Conservation (phyloP, 2,113 vertebrate genomes). For the Cromileptes altivelis region DNA sequence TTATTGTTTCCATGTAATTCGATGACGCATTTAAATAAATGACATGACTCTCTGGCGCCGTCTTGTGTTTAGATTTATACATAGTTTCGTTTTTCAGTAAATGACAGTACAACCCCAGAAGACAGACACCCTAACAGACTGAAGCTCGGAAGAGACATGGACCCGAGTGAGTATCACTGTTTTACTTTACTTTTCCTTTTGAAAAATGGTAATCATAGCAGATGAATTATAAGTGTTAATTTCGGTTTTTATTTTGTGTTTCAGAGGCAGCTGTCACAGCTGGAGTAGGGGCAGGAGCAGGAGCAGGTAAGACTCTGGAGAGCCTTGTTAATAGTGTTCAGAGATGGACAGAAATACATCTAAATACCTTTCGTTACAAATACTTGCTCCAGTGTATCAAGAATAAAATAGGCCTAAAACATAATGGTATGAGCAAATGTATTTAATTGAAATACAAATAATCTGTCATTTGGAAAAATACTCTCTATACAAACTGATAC, state of each 20-base stretch:
- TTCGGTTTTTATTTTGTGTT: not conserved
- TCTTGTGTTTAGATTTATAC: not conserved
- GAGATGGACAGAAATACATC: no score
- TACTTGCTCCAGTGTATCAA: no score
- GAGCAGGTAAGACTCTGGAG: slow-evolving; percentile 24
- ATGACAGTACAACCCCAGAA: not conserved
- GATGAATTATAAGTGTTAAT: not conserved
- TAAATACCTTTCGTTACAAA: no score
- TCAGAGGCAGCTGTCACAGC: not conserved
- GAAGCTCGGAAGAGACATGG: not conserved
- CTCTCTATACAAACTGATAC: no score
- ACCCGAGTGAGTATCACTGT: not conserved
- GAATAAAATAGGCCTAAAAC: no score
- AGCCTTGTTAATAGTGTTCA: not conserved
- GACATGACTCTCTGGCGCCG: not conserved
- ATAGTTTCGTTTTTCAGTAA: slow-evolving; percentile 4
- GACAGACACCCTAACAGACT: not conserved
- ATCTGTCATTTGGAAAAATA: no score
- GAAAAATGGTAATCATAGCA: not conserved
- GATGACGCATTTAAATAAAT: no score
- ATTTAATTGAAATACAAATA: no score
- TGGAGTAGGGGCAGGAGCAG: slow-evolving; percentile 1
- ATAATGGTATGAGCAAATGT: no score
- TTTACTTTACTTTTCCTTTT: not conserved
- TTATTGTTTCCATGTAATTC: no score